Evolutionary conservation across 2,797 vertebrate species (phyloP).

Genomic region (Nothura maculosa): DNA sequence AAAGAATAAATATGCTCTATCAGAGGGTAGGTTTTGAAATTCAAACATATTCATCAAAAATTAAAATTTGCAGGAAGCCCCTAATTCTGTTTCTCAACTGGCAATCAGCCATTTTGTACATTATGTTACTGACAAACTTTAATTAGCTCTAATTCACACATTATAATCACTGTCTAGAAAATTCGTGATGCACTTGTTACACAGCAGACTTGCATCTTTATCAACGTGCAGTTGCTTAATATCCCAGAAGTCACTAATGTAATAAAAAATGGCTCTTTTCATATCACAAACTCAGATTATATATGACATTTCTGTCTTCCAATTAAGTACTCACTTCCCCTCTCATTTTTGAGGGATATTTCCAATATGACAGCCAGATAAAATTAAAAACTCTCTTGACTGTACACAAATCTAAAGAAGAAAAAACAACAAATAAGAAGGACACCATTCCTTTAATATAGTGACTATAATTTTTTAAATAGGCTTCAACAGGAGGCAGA

Average conservation of each 20-base stretch:
- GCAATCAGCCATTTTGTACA: conserved; percentile 21
- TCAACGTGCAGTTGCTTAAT: not conserved
- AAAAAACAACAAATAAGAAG: not conserved
- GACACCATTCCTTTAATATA: not conserved
- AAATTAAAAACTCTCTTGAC: not conserved
- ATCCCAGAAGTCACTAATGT: not conserved
- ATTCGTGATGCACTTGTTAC: not conserved
- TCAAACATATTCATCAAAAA: conserved; percentile 14
- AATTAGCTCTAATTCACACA: conserved; percentile 56
- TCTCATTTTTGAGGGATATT: not conserved
- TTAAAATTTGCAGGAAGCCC: conserved; percentile 23
- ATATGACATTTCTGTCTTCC: not conserved
- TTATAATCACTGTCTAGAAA: conserved; percentile 32
- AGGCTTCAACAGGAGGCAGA: not conserved
- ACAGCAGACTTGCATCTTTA: not conserved
- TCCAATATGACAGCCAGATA: not conserved
- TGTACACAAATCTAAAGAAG: not conserved
- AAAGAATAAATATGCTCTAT: not conserved
- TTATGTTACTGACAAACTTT: conserved; percentile 31
- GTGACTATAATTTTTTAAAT: not conserved
- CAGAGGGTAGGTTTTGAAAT: not conserved
- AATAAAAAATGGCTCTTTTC: not conserved
- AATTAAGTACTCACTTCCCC: not conserved
- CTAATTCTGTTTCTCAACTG: not conserved
- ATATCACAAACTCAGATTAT: not conserved